Evolutionary conservation across 2,888 invertebrate species (phyloP).

Genomic region (Microctonus brassicae): DNA sequence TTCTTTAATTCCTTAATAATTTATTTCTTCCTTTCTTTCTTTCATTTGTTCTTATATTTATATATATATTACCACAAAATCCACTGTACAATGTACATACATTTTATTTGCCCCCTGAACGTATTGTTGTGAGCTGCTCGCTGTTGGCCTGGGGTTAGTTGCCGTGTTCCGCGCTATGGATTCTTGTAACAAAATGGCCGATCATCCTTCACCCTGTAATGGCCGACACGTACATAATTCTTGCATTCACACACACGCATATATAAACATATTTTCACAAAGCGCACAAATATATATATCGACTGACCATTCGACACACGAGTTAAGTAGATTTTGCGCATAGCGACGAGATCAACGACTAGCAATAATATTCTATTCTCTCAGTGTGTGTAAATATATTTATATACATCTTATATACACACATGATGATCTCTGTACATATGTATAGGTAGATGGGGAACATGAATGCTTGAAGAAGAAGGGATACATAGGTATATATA

Average conservation of each 20-base stretch:
- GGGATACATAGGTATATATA: constrained; percentile 10
- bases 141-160: constrained; percentile 17
- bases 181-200: constrained; percentile 43
- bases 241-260: background rate
- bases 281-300: constrained; percentile 31
- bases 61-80: too few relatives aligned
- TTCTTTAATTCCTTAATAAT: too few relatives aligned
- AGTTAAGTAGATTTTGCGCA: constrained; percentile 41
- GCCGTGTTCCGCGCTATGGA: constrained; percentile 39
- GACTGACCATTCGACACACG: constrained; percentile 43
- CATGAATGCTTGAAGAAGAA: constrained; percentile 29
- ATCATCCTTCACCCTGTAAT: constrained; percentile 42
- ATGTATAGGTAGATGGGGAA: background rate
- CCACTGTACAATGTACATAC: too few relatives aligned
- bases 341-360: constrained; percentile 17
- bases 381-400: constrained; percentile 14
- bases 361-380: constrained; percentile 7
- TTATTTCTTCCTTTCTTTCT: too few relatives aligned
- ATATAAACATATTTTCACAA: constrained; percentile 9
- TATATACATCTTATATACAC: background rate
- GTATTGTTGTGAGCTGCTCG: background rate
- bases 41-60: too few relatives aligned
- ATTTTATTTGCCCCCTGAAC: background rate
- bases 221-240: constrained; percentile 31
- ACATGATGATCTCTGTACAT: too few relatives aligned